phyloP scores from a whole-genome alignment of 2,888 invertebrate genomes.

The Sialis fuliginosa region DNA sequence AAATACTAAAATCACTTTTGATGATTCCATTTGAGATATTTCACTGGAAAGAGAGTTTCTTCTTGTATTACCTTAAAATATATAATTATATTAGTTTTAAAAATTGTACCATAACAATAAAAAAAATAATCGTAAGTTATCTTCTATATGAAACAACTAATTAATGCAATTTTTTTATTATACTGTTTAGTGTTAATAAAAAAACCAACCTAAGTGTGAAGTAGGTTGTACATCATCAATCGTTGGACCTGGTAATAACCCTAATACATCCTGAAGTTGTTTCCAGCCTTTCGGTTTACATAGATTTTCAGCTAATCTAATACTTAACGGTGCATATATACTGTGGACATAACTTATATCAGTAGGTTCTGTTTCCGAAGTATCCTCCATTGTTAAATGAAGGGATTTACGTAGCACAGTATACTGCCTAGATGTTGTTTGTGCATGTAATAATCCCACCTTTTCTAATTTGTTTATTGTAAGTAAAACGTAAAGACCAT shows the following conservation, averaged over 20 bases:
- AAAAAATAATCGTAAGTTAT: slow-evolving; percentile 12
- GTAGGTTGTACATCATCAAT: slow-evolving; percentile 40
- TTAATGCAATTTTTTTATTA: neutral
- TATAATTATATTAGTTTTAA: too few relatives aligned
- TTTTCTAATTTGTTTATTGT: slow-evolving; percentile 75
- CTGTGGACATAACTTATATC: slow-evolving; percentile 87
- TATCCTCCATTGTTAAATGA: slow-evolving; percentile 75
- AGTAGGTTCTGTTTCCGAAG: slow-evolving; percentile 61
- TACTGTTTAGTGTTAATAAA: neutral
- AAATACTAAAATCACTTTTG: slow-evolving; percentile 71
- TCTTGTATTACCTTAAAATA: slow-evolving; percentile 27
- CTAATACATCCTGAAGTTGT: slow-evolving; percentile 67
- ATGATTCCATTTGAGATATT: slow-evolving; percentile 35
- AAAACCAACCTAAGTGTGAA: slow-evolving; percentile 5
- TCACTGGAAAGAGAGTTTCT: slow-evolving; percentile 39
- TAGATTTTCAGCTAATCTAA: slow-evolving; percentile 68
- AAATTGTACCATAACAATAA: slow-evolving; percentile 14
- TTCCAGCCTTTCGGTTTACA: slow-evolving; percentile 60
- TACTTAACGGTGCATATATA: slow-evolving; percentile 84
- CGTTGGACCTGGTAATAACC: slow-evolving; percentile 63
- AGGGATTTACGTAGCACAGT: slow-evolving; percentile 62
- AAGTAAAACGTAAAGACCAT: slow-evolving; percentile 69
- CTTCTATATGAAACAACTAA: neutral
- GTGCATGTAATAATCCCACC: slow-evolving; percentile 59
- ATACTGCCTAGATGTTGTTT: slow-evolving; percentile 55